phyloP scores from a whole-genome alignment of 2,888 invertebrate genomes.

The Epistrophe eligans region DNA sequence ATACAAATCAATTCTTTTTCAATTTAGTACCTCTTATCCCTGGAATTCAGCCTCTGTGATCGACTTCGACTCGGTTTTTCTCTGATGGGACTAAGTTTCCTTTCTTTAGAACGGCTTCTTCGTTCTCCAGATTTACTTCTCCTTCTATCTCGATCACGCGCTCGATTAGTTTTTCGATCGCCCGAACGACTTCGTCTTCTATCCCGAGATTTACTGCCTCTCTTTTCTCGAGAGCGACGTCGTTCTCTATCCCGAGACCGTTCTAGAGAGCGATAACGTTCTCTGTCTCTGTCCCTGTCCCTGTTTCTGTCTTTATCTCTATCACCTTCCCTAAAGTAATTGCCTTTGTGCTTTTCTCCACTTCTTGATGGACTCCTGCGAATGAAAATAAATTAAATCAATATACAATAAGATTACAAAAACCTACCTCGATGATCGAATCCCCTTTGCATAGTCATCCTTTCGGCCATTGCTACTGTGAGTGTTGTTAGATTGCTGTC shows the following conservation, averaged over 20 bases:
- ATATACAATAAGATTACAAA: not conserved
- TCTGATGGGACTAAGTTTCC: conserved; percentile 80
- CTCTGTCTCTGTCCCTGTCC: conserved; percentile 49
- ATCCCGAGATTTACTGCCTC: conserved; percentile 75
- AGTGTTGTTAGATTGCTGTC: conserved; percentile 61
- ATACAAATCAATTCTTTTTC: not conserved
- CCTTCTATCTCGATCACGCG: conserved; percentile 79
- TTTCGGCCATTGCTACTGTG: conserved; percentile 69
- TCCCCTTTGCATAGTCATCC: conserved; percentile 72
- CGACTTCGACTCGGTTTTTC: conserved; percentile 79
- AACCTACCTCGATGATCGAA: conserved; percentile 78
- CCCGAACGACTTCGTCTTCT: conserved; percentile 78
- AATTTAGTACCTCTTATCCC: conserved; percentile 80
- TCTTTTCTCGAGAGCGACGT: conserved; percentile 81
- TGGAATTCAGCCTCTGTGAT: conserved; percentile 78
- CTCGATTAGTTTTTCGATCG: conserved; percentile 79
- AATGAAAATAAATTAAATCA: conserved; percentile 8
- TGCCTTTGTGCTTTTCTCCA: conserved; percentile 81
- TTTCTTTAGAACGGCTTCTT: conserved; percentile 77
- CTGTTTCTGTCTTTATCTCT: conserved; percentile 27
- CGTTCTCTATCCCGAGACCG: conserved; percentile 77
- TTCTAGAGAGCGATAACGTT: conserved; percentile 78
- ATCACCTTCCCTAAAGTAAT: conserved; percentile 79
- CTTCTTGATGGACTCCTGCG: conserved; percentile 81
- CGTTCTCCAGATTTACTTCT: conserved; percentile 77